Base-by-base conservation (phyloP, 2,113 vertebrate genomes). In the Erythrolamprus reginae region DNA sequence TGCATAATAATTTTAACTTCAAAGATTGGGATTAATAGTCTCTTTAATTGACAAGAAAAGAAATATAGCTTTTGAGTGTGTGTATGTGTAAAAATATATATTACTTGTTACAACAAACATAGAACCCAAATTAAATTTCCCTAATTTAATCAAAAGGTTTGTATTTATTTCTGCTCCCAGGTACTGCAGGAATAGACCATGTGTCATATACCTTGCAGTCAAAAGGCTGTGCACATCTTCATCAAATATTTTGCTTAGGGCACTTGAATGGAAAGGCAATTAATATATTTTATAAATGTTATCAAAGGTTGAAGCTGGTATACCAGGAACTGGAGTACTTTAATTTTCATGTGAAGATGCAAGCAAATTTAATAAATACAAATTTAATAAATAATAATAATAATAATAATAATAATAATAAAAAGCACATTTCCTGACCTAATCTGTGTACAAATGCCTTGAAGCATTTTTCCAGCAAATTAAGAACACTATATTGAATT, bases 1-100 rank as follows among this genome's bases (percentile, higher is more conserved):
- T 91, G 88, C 0, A 87, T 70, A 91, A 88, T 0, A 87, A 88
- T 93, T 94, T 93, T 92, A 94, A 93, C 92, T 88, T 93, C 89
- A 92, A 94, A 89, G 93, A 95, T 89, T 88, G 92, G 33, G 38
- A 77, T 77, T 77, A 77, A 42, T 21, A 21, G 70, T 21, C 38
- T 77, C 7, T 77, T 42, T 23, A 77, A 1, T 42, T 77, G 33
- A 88, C 88, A 82, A 42, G 53, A 65, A 92, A 94, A 95, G 87
- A 90, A 94, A 91, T 38, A 86, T 91, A 89, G 33, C 33, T 82
- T 51, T 24, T 89, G 19, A 45, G 26, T 26, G 48, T 2, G 28
- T 48, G 50, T 15, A 33, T 65, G 28, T 33, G 28, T 65, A 65
- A 33, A 65, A 15, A 33, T 33, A 65, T 65, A 5, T 65, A 87